Conservation (phyloP, 2,113 vertebrate genomes). For the Festucalex cinctus region DNA sequence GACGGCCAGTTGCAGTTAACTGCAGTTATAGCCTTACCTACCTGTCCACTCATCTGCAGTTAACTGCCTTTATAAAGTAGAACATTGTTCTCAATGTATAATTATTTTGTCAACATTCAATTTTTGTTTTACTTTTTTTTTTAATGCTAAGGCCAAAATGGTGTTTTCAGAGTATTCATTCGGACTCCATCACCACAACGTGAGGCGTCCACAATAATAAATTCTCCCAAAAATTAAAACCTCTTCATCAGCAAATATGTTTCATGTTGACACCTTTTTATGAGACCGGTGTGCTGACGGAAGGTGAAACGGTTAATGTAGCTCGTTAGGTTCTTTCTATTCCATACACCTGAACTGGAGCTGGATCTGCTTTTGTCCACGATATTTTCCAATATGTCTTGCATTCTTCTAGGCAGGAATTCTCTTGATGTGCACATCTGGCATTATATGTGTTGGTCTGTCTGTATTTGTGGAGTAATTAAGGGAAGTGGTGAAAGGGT, state of each 20-base stretch:
- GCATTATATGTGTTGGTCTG: slow-evolving; percentile 22
- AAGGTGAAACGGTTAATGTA: slow-evolving; percentile 19
- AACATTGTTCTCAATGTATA: too few species aligned
- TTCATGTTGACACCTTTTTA: too few species aligned
- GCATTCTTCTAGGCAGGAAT: slow-evolving; percentile 57
- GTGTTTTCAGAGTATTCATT: background rate
- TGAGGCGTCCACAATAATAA: too few species aligned
- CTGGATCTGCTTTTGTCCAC: slow-evolving; percentile 30
- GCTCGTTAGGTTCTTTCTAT: slow-evolving; percentile 18
- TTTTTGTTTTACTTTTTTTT: too few species aligned
- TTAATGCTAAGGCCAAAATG: too few species aligned
- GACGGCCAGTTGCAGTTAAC: too few species aligned
- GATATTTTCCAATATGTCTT: slow-evolving; percentile 62
- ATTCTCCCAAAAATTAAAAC: too few species aligned
- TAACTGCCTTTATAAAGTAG: too few species aligned
- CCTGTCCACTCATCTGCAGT: too few species aligned
- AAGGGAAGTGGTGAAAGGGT: slow-evolving; percentile 55
- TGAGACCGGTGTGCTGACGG: background rate
- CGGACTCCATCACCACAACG: background rate
- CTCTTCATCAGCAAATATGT: too few species aligned
- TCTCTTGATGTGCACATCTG: slow-evolving; percentile 64
- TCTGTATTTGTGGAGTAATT: slow-evolving; percentile 45
- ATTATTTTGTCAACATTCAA: too few species aligned
- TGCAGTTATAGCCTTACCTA: too few species aligned
- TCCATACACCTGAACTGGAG: slow-evolving; percentile 48